Conservation (phyloP, 2,113 vertebrate species). For the Xenopus borealis region DNA sequence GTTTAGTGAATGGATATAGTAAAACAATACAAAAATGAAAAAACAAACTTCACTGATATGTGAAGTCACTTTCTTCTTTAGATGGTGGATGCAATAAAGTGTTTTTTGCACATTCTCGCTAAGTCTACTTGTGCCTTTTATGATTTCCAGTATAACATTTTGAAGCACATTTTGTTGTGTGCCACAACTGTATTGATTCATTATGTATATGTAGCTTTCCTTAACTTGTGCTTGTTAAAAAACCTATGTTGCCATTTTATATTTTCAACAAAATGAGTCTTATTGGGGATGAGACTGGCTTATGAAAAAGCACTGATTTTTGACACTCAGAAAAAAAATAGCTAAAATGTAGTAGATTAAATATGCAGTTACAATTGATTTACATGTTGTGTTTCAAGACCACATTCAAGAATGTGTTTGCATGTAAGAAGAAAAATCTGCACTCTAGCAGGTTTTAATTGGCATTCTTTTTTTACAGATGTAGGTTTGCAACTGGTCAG, state of each 20-base stretch:
- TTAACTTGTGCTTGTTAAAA: conserved; percentile 1
- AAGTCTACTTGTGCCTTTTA: not conserved
- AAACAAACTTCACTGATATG: too few relatives aligned
- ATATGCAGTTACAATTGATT: too few relatives aligned
- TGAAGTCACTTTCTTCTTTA: conserved; percentile 1
- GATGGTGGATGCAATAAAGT: conserved; percentile 27
- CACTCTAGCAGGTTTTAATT: too few relatives aligned
- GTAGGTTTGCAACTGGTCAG: too few relatives aligned
- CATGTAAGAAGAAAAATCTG: too few relatives aligned
- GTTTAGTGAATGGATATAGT: too few relatives aligned
- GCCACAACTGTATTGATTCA: conserved; percentile 66
- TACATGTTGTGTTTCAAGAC: too few relatives aligned
- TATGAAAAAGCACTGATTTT: not conserved
- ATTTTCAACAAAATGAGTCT: not conserved
- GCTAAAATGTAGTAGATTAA: too few relatives aligned
- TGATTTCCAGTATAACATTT: not conserved
- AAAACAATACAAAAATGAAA: too few relatives aligned
- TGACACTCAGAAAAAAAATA: not conserved
- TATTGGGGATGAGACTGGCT: not conserved
- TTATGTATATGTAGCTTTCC: conserved; percentile 64
- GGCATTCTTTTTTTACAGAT: too few relatives aligned
- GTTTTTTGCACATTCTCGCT: conserved; percentile 3
- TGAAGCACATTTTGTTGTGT: conserved; percentile 49
- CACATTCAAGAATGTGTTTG: too few relatives aligned
- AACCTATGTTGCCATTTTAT: not conserved